phyloP scores from a whole-genome alignment of 2,113 vertebrate species.

The Cyanistes caeruleus region DNA sequence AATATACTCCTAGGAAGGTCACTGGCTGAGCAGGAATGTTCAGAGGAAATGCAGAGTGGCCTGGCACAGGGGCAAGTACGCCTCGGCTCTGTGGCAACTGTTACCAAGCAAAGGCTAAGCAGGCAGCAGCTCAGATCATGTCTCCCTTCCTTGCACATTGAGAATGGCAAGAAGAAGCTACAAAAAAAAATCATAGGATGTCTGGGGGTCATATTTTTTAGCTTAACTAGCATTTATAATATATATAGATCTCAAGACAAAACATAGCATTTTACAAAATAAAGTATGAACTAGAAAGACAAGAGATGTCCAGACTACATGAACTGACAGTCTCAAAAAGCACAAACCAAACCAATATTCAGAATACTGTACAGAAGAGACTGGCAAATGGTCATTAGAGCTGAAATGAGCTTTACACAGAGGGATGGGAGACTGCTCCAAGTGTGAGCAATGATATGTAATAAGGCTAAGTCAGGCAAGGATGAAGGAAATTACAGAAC shows the following conservation, averaged over 20 bases:
- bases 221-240: not conserved
- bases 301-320: not conserved
- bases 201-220: not conserved
- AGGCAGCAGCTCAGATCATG: not conserved
- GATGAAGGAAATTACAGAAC: constrained; percentile 26
- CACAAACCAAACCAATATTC: not conserved
- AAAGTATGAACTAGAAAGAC: not conserved
- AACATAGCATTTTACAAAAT: not conserved
- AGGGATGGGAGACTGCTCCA: not conserved
- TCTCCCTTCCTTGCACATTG: not conserved
- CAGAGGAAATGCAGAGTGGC: not conserved
- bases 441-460: not conserved
- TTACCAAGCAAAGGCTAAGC: not conserved
- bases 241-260: not conserved
- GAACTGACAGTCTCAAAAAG: not conserved
- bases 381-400: not conserved
- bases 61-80: not conserved
- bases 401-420: not conserved
- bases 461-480: not conserved
- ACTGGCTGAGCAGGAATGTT: not conserved
- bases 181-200: not conserved
- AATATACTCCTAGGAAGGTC: not conserved
- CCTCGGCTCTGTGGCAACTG: not conserved
- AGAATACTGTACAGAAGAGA: not conserved
- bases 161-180: not conserved